These are phyloP conservation scores for Tachina grossa DNA, from an alignment of 2,888 invertebrate species.

Conservation along the genomic window DNA sequence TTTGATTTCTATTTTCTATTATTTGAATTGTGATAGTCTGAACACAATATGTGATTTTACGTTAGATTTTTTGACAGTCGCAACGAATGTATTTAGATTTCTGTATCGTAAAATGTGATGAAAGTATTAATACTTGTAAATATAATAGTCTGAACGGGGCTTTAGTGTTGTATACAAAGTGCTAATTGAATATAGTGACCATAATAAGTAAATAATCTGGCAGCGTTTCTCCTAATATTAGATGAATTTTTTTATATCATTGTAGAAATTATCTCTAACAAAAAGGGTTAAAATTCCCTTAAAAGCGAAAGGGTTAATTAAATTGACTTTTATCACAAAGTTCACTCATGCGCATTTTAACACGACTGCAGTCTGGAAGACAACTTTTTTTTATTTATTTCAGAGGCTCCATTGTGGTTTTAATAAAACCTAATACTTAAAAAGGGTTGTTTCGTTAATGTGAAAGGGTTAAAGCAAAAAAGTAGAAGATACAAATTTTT, in stretches of 20 bases:
- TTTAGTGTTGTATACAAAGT: too few species aligned
- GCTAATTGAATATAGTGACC: too few species aligned
- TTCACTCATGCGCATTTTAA: conserved; percentile 62
- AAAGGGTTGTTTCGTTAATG: conserved; percentile 38
- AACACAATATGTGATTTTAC: too few species aligned
- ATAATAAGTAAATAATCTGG: too few species aligned
- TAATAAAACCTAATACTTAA: background rate
- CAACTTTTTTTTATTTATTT: background rate
- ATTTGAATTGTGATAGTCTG: too few species aligned
- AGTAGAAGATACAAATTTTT: background rate
- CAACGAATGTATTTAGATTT: too few species aligned
- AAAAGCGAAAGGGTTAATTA: conserved; percentile 60
- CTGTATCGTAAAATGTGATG: too few species aligned
- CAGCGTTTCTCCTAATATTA: too few species aligned
- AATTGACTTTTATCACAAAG: conserved; percentile 7
- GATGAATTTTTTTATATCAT: background rate
- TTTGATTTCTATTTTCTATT: too few species aligned
- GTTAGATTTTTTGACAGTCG: too few species aligned
- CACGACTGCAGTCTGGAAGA: background rate
- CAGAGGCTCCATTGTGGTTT: conserved; percentile 43
- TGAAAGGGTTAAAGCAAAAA: conserved; percentile 59
- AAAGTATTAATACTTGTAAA: too few species aligned
- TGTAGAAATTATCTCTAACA: background rate
- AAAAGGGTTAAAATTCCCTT: conserved; percentile 48
- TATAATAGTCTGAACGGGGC: too few species aligned